Conservation (phyloP, 1,140 invertebrate species). For the Lethrus apterus region DNA sequence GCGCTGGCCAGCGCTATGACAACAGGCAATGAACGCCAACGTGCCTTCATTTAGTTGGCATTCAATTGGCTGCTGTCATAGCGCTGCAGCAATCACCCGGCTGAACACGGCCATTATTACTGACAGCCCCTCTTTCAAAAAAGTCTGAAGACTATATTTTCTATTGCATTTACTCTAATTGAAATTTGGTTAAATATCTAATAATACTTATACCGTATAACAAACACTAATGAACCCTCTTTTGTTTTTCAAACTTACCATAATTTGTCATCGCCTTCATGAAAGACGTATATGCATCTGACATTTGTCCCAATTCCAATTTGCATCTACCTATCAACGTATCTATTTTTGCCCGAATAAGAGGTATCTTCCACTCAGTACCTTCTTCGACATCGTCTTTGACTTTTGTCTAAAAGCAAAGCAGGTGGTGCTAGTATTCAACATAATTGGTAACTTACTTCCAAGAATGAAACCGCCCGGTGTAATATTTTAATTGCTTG, state of each 20-base stretch:
- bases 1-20: too few relatives aligned
- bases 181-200: too few relatives aligned
- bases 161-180: too few relatives aligned
- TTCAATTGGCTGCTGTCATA: background rate
- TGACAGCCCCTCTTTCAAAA: background rate
- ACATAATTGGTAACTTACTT: slow-evolving; percentile 20
- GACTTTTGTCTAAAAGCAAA: slow-evolving; percentile 23
- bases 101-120: too few relatives aligned
- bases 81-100: too few relatives aligned
- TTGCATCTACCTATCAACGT: slow-evolving; percentile 42
- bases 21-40: too few relatives aligned
- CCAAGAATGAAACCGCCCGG: slow-evolving; percentile 40
- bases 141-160: background rate
- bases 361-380: slow-evolving; percentile 38
- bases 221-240: too few relatives aligned
- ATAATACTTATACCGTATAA: background rate
- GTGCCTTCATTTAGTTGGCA: too few relatives aligned
- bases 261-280: slow-evolving; percentile 34
- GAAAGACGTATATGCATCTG: slow-evolving; percentile 37
- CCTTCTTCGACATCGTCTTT: slow-evolving; percentile 29
- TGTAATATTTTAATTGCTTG: slow-evolving; percentile 46
- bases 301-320: slow-evolving; percentile 37
- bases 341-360: slow-evolving; percentile 42
- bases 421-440: background rate
- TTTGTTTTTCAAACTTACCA: slow-evolving; percentile 20